Evolutionary conservation across 1,140 invertebrate genomes (phyloP).

Genomic region (Spodoptera litura): DNA sequence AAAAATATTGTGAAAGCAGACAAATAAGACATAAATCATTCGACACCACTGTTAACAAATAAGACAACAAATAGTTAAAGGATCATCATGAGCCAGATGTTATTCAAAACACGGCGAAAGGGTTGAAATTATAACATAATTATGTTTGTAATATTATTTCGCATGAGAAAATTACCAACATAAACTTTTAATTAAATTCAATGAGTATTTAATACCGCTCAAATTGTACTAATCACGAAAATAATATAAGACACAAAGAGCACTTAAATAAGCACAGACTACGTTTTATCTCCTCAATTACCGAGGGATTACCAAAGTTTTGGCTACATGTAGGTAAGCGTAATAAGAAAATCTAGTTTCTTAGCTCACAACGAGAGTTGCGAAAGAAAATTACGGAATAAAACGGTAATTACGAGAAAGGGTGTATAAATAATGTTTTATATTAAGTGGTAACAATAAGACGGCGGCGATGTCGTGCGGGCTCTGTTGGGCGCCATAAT

Average conservation of each 20-base stretch:
- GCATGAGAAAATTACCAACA: not conserved
- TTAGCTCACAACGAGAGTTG: constrained; percentile 14
- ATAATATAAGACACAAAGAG: constrained; percentile 3
- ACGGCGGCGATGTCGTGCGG: constrained; percentile 5
- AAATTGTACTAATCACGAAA: constrained; percentile 2
- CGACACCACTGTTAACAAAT: no score
- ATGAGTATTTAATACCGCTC: not conserved
- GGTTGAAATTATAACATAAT: not conserved
- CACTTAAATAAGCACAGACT: constrained; percentile 23
- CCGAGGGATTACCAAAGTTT: constrained; percentile 12
- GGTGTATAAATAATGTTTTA: constrained; percentile 45
- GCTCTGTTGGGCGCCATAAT: constrained; percentile 50
- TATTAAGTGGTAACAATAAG: constrained; percentile 44
- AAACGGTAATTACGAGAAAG: constrained; percentile 36
- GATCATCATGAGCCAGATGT: no score
- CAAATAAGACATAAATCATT: no score
- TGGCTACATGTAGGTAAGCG: constrained; percentile 1
- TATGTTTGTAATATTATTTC: no score
- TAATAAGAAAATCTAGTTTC: constrained; percentile 38
- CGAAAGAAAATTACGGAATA: constrained; percentile 30
- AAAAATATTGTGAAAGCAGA: no score
- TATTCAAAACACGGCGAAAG: no score
- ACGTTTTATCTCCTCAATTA: constrained; percentile 22
- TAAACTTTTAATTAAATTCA: not conserved
- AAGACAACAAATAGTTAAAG: no score